Conservation (phyloP, 2,113 vertebrate genomes). For the Poecilia latipinna region DNA sequence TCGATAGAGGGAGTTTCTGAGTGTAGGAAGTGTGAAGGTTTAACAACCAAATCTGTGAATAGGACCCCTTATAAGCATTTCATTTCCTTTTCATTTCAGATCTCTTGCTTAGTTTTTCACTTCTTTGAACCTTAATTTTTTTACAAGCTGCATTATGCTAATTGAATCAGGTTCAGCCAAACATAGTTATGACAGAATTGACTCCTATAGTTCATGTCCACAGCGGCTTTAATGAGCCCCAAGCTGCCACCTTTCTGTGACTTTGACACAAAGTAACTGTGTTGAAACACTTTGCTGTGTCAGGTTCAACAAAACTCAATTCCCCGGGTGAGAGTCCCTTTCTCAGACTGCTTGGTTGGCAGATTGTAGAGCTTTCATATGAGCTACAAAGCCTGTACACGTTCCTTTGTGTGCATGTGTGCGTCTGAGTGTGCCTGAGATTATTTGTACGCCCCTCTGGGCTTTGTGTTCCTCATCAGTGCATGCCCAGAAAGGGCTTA, state of each 20-base stretch:
- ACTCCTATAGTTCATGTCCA: constrained; percentile 41
- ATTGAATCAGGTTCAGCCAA: constrained; percentile 57
- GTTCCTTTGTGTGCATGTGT: constrained; percentile 37
- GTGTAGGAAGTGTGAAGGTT: constrained; percentile 34
- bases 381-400: constrained; percentile 41
- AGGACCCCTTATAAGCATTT: constrained; percentile 54
- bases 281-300: constrained; percentile 64
- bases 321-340: constrained; percentile 55
- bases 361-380: constrained; percentile 53
- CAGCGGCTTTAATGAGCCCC: constrained; percentile 60
- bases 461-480: constrained; percentile 45
- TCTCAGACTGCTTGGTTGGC: constrained; percentile 54
- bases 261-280: constrained; percentile 61
- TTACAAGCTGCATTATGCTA: constrained; percentile 63
- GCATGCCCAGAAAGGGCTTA: constrained; percentile 37
- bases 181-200: constrained; percentile 48
- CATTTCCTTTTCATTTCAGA: constrained; percentile 52
- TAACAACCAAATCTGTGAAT: constrained; percentile 53
- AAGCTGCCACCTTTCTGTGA: constrained; percentile 29
- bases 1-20: constrained; percentile 20
- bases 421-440: constrained; percentile 10
- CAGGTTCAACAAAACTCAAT: constrained; percentile 65
- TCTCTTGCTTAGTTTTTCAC: constrained; percentile 44
- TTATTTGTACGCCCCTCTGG: constrained; percentile 44
- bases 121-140: constrained; percentile 49